These are phyloP conservation scores for Mustela lutreola DNA, from an alignment of 2,113 vertebrate species.

Conservation along the genomic window DNA sequence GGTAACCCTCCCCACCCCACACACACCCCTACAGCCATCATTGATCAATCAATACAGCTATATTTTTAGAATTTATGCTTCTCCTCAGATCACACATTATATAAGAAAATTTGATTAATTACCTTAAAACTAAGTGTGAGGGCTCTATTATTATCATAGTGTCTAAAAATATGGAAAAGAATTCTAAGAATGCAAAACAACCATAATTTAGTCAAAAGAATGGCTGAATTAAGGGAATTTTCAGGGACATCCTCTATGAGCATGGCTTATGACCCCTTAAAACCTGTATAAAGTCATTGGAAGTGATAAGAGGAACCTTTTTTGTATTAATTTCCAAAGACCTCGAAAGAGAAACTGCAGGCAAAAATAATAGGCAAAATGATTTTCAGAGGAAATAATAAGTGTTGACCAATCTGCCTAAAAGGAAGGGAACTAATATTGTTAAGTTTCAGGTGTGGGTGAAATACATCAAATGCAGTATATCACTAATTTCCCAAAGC, in stretches of 20 bases:
- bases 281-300: background rate
- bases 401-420: background rate
- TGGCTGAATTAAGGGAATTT: background rate
- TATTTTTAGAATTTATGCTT: background rate
- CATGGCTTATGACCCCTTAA: background rate
- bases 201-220: background rate
- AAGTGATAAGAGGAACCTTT: background rate
- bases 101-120: background rate
- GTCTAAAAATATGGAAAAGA: background rate
- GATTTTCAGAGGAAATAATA: background rate
- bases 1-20: too few species aligned
- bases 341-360: background rate
- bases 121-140: background rate
- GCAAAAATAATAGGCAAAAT: background rate
- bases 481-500: background rate
- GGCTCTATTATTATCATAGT: background rate
- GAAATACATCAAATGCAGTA: background rate
- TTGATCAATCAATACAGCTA: background rate
- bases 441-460: background rate
- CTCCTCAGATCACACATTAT: background rate
- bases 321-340: background rate
- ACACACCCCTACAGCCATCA: background rate
- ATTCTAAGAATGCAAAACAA: background rate
- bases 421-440: background rate
- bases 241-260: background rate